Conservation (phyloP, 2,797 vertebrate species). For the Pteronotus mesoamericanus region DNA sequence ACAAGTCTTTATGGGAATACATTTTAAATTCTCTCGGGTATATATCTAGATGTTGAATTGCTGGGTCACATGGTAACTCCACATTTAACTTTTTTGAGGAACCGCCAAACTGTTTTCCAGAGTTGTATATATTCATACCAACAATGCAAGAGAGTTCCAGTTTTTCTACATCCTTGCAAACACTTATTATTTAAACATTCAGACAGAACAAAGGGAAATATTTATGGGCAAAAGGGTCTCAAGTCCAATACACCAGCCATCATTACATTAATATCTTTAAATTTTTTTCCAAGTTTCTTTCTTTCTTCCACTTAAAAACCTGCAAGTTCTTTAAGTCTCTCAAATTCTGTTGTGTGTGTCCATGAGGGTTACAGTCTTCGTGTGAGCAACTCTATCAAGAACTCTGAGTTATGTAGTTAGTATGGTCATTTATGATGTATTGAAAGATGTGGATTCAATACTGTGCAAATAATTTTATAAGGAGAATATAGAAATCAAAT, state of each 20-base stretch:
- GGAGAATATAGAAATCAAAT: background rate
- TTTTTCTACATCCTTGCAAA: background rate
- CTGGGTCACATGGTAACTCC: background rate
- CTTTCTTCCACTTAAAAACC: background rate
- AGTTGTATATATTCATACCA: background rate
- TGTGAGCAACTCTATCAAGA: background rate
- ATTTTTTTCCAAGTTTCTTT: background rate
- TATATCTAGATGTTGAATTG: background rate
- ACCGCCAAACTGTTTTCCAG: background rate
- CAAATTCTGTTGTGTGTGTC: background rate
- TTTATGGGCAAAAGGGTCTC: background rate
- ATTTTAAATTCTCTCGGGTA: background rate
- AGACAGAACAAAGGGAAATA: background rate
- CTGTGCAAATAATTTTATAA: background rate
- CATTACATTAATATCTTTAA: background rate
- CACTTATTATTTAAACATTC: background rate
- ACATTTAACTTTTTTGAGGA: background rate
- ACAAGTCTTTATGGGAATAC: background rate
- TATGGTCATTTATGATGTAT: background rate
- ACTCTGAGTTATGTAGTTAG: background rate
- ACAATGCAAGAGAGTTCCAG: background rate
- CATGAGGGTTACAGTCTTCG: background rate
- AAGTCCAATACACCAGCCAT: background rate
- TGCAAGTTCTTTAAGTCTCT: background rate
- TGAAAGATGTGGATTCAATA: background rate